phyloP scores from a whole-genome alignment of 2,888 invertebrate species.

The Ethmia dodecea region DNA sequence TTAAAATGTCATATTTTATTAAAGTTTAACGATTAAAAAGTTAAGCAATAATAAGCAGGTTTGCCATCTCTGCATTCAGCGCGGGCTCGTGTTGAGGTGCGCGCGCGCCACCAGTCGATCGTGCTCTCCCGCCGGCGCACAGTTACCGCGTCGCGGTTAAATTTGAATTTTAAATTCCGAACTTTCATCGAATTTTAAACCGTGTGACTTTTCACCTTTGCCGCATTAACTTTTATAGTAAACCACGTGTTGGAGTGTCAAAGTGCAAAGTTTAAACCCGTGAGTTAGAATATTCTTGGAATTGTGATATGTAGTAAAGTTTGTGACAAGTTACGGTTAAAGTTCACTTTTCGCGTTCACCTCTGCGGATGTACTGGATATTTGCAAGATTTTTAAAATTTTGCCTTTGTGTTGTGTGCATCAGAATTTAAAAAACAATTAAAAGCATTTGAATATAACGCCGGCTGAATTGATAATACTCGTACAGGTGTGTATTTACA shows the following conservation, averaged over 20 bases:
- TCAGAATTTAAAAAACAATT: too few relatives aligned
- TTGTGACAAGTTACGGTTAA: constrained; percentile 59
- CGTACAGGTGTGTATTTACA: too few relatives aligned
- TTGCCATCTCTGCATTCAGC: constrained; percentile 38
- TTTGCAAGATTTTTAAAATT: constrained; percentile 24
- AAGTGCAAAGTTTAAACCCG: constrained; percentile 30
- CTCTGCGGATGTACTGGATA: constrained; percentile 39
- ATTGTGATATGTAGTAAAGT: constrained; percentile 34
- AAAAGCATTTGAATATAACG: too few relatives aligned
- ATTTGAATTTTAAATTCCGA: constrained; percentile 41
- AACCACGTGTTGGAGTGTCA: constrained; percentile 32
- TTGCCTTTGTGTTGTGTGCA: constrained; percentile 1
- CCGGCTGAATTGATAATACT: too few relatives aligned
- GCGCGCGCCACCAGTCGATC: constrained; percentile 67
- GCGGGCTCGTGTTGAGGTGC: constrained; percentile 49
- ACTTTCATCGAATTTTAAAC: constrained; percentile 38
- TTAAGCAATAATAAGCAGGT: too few relatives aligned
- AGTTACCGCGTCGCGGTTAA: constrained; percentile 36
- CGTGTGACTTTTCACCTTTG: constrained; percentile 31
- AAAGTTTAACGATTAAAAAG: too few relatives aligned
- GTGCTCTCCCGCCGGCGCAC: constrained; percentile 54
- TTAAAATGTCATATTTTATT: too few relatives aligned
- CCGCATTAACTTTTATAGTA: constrained; percentile 11
- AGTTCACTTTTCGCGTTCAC: constrained; percentile 40
- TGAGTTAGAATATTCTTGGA: constrained; percentile 23